A percentile compares a stretch with the other conserved stretches of the same genome.
These are phyloP conservation scores for Entelurus aequoreus DNA, from an alignment of 2,113 vertebrate species.

Conservation along the genomic window DNA sequence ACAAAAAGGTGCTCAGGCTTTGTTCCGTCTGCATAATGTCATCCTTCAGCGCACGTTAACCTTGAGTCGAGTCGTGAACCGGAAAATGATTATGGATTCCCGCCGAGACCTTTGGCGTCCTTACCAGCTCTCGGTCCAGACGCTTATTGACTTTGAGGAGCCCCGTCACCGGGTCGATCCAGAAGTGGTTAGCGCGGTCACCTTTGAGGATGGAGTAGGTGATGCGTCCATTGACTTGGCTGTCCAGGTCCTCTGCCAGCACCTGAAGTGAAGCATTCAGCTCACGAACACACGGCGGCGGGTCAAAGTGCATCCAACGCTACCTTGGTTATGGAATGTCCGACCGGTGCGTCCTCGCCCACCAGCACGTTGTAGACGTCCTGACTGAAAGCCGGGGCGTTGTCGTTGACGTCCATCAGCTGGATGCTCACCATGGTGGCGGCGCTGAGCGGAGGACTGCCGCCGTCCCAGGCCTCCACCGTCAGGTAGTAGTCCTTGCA, in stretches of 20 bases:
- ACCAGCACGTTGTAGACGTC: constrained; percentile 86
- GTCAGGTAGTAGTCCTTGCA: constrained; percentile 91
- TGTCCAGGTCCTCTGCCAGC: constrained; percentile 90
- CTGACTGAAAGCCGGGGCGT: constrained; percentile 84
- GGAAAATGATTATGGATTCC: constrained; percentile 48
- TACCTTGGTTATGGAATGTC: constrained; percentile 84
- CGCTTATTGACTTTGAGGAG: constrained; percentile 91
- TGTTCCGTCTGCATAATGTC: constrained; percentile 20
- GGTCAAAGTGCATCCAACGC: not conserved
- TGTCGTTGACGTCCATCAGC: constrained; percentile 93
- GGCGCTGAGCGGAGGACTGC: constrained; percentile 83
- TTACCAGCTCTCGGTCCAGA: constrained; percentile 88
- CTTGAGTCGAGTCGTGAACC: constrained; percentile 39
- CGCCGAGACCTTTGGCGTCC: constrained; percentile 43
- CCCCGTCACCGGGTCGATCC: constrained; percentile 83
- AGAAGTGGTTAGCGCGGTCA: constrained; percentile 86
- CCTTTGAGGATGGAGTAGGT: constrained; percentile 89
- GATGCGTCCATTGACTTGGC: constrained; percentile 86
- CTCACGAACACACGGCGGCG: not conserved
- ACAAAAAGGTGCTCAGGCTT: constrained; percentile 8
- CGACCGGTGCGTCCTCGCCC: constrained; percentile 84
- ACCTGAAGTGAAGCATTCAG: constrained; percentile 65
- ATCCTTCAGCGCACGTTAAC: constrained; percentile 28
- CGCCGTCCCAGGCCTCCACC: constrained; percentile 90
- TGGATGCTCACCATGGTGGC: constrained; percentile 86